These are phyloP conservation scores for Sitophilus oryzae DNA, from an alignment of 1,140 invertebrate genomes.

Conservation along the genomic window DNA sequence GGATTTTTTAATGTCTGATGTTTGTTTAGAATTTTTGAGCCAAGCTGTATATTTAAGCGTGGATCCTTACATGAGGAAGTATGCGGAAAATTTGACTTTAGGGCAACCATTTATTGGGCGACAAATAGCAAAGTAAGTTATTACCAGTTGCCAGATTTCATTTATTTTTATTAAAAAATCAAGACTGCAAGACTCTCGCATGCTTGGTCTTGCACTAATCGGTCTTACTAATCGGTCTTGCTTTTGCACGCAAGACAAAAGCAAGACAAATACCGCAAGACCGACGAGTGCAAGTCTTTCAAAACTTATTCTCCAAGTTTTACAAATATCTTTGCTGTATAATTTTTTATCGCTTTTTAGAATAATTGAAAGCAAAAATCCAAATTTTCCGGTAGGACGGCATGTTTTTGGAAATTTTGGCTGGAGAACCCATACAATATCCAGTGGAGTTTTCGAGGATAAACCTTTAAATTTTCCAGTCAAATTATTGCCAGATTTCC, in stretches of 20 bases:
- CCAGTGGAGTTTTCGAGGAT: constrained; percentile 7
- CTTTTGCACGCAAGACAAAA: no score
- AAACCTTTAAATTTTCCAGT: not conserved
- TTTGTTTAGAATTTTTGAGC: constrained; percentile 49
- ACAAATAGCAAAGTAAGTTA: constrained; percentile 24
- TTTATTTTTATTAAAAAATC: no score
- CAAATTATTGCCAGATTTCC: constrained; percentile 40
- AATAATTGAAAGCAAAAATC: constrained; percentile 47
- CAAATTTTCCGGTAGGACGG: constrained; percentile 47
- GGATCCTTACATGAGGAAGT: constrained; percentile 65
- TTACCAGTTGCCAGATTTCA: not conserved
- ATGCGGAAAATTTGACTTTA: constrained; percentile 34
- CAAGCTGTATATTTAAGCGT: constrained; percentile 64
- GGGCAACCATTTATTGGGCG: constrained; percentile 15
- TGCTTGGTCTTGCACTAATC: no score
- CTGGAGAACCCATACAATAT: constrained; percentile 53
- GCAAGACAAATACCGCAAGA: no score
- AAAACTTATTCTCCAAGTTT: no score
- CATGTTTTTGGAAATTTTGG: constrained; percentile 49
- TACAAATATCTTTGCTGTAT: no score
- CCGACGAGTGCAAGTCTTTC: no score
- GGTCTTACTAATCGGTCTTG: no score
- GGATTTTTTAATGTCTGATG: not conserved
- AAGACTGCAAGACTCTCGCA: no score
- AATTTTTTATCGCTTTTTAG: no score